phyloP scores from a whole-genome alignment of 2,888 invertebrate species.

The Pollenia angustigena region DNA sequence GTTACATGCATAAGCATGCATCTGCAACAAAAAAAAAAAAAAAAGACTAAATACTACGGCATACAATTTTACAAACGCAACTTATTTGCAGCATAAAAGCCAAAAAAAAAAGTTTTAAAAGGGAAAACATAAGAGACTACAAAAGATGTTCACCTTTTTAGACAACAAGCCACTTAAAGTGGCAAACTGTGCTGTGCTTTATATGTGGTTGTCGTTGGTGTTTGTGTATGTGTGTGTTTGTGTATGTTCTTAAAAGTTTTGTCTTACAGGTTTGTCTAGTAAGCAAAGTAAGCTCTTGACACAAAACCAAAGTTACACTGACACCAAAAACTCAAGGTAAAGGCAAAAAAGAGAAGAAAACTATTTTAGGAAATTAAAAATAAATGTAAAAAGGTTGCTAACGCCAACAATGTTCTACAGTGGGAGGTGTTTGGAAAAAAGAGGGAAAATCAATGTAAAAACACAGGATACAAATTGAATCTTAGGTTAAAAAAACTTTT shows the following conservation, averaged over 20 bases:
- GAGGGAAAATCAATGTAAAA: no score
- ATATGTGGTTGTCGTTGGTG: no score
- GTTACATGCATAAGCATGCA: conserved; percentile 24
- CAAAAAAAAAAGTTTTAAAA: conserved; percentile 12
- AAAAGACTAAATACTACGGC: conserved; percentile 12
- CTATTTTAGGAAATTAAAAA: conserved; percentile 38
- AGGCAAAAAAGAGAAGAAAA: background rate
- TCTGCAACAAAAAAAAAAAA: conserved; percentile 28
- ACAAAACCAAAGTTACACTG: conserved; percentile 46
- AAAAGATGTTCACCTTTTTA: conserved; percentile 56
- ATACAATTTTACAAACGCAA: background rate
- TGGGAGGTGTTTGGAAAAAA: no score
- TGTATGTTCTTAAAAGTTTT: conserved; percentile 19
- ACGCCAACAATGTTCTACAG: no score
- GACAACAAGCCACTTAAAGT: conserved; percentile 60
- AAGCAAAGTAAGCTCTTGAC: conserved; percentile 52
- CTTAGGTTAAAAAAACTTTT: no score
- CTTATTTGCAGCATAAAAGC: conserved; percentile 22
- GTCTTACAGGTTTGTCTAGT: conserved; percentile 39
- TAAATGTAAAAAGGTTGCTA: conserved; percentile 11
- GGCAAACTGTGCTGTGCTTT: conserved; percentile 27
- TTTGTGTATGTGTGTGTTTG: background rate
- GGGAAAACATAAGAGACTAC: conserved; percentile 1
- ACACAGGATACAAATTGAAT: no score
- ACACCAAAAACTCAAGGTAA: conserved; percentile 29